Conservation (phyloP, 2,888 invertebrate species). For the Dolomedes plantarius region DNA sequence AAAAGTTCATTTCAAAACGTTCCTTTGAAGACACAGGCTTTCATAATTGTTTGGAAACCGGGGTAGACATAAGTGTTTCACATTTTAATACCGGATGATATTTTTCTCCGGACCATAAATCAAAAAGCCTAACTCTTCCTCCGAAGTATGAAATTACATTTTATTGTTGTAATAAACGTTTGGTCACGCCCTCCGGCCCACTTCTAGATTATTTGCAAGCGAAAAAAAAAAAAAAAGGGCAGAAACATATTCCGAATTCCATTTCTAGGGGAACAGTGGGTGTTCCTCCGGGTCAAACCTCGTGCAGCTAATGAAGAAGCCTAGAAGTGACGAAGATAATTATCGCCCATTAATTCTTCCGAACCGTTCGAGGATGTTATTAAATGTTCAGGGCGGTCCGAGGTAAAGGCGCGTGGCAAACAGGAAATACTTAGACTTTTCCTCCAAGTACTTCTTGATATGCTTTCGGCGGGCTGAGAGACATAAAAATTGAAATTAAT, state of each 20-base stretch:
- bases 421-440: background rate
- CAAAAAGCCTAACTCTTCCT: too few relatives aligned
- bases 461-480: background rate
- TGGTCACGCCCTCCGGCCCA: background rate
- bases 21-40: too few relatives aligned
- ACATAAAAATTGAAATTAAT: too few relatives aligned
- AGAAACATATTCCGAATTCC: background rate
- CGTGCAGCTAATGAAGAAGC: constrained; percentile 1
- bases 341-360: constrained; percentile 25
- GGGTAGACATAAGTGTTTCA: too few relatives aligned
- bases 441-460: background rate
- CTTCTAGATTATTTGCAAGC: background rate
- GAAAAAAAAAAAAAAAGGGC: background rate
- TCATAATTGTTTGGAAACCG: too few relatives aligned
- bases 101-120: too few relatives aligned
- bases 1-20: too few relatives aligned
- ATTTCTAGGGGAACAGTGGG: constrained; percentile 4
- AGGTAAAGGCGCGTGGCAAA: constrained; percentile 7
- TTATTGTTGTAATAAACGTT: too few relatives aligned
- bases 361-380: constrained; percentile 45
- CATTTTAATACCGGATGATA: too few relatives aligned
- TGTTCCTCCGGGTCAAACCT: constrained; percentile 1
- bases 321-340: constrained; percentile 25
- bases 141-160: too few relatives aligned
- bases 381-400: constrained; percentile 30